These are phyloP conservation scores for Guaruba guarouba DNA, from an alignment of 2,113 vertebrate species.

Conservation along the genomic window DNA sequence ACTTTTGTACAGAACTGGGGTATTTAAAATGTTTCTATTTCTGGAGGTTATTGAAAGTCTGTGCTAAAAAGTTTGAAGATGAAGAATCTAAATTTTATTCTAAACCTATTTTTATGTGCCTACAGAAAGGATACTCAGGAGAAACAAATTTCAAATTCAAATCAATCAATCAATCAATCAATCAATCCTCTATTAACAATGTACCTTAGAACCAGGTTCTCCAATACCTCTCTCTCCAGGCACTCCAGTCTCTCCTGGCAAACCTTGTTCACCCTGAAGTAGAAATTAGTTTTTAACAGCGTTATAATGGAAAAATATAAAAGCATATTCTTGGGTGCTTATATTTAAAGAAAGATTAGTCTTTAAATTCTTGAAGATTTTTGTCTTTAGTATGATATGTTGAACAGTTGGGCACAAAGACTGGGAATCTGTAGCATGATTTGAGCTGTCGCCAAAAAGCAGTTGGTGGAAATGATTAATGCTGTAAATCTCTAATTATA, in stretches of 20 bases:
- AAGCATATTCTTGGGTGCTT: neutral
- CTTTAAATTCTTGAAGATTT: neutral
- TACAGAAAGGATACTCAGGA: neutral
- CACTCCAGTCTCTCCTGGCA: conserved; percentile 84
- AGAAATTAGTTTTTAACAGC: neutral
- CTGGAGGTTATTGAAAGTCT: neutral
- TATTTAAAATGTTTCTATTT: neutral
- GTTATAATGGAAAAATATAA: neutral
- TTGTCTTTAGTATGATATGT: neutral
- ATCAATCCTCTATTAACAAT: neutral
- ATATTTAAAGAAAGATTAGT: neutral
- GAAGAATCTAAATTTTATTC: neutral
- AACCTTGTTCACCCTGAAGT: conserved; percentile 80
- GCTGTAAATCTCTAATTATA: neutral
- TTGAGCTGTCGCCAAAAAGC: neutral
- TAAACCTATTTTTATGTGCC: neutral
- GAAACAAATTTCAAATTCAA: neutral
- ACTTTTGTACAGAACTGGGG: neutral
- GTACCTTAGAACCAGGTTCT: conserved; percentile 80
- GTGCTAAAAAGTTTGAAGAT: neutral
- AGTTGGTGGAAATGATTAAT: neutral
- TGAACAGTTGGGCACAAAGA: neutral
- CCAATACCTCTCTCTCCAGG: conserved; percentile 81
- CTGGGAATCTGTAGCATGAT: neutral
- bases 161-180: neutral